Evolutionary conservation across 2,888 invertebrate species (phyloP), one percentile per base, ranked within the genome.

Genomic region (Hypolimnas misippus): DNA sequence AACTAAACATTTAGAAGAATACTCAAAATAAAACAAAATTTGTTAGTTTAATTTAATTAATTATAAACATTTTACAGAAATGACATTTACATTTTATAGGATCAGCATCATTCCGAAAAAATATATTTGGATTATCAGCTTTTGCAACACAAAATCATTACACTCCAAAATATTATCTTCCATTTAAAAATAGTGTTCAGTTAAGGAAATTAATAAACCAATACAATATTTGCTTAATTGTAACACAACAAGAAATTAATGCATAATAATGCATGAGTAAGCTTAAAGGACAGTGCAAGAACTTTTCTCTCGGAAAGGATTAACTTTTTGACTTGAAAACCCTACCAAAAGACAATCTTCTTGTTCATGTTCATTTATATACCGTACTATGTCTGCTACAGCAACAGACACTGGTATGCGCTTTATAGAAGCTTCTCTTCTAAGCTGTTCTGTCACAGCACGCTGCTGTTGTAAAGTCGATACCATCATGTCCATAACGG

Each of bases 221-320:
- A 49, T 29, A 31, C 19, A 14, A 12, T 25, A 21, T 16, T 17
- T 35, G 35, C 10, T 50, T 62, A 53, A 50, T 46, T 53, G 52
- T 19, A 61, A 64, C 44, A 64, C 49, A 69, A 62, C 29, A 49
- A 40, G 44, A 57, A 46, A 33, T 57, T 52, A 57, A 3, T 29
- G 14, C 25, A 17, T 44, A 1, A 51, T 63, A 55, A 57, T 55
- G 60, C 46, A 58, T 44, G 31, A 55, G 64, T 40, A 31, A 67
- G 67, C 76, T 95, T 96, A 98, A 72, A 98, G 93, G 75, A 98
- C 93, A 75, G 94, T 94, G 92, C 98, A 98, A 65, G 97, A 96
- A 82, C 96, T 97, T 92, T 98, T 98, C 89, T 98, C 98, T 71
- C 98, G 95, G 93, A 98, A 98, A 29, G 98, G 98, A 90, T 98